phyloP scores from a whole-genome alignment of 2,797 vertebrate genomes.

The Leptodactylus fallax region DNA sequence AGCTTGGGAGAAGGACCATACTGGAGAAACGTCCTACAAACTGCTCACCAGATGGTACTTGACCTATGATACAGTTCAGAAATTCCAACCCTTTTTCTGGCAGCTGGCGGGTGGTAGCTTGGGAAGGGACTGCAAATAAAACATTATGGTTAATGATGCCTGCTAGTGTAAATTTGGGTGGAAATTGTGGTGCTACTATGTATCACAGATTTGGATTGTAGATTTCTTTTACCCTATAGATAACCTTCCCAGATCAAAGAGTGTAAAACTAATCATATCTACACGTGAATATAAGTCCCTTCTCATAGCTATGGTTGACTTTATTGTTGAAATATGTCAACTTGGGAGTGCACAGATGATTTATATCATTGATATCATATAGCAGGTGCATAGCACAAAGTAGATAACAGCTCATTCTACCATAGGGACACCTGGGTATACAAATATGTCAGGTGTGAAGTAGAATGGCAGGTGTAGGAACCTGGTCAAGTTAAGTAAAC shows the following conservation, averaged over 20 bases:
- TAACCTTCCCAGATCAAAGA: neutral
- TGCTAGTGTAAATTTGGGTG: neutral
- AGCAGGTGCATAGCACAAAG: slow-evolving; percentile 15
- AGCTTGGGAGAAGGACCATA: neutral
- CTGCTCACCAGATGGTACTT: slow-evolving; percentile 15
- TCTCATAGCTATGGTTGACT: neutral
- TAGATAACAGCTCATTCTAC: neutral
- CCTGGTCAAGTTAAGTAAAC: neutral
- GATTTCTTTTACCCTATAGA: neutral
- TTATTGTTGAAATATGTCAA: neutral
- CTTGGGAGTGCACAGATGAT: slow-evolving; percentile 6
- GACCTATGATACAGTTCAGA: neutral
- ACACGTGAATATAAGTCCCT: neutral
- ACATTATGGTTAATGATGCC: neutral
- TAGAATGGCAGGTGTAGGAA: neutral
- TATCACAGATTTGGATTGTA: neutral
- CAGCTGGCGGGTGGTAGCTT: slow-evolving; percentile 3
- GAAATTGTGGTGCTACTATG: neutral
- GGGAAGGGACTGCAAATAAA: neutral
- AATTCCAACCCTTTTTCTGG: neutral
- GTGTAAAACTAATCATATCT: neutral
- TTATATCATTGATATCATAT: neutral
- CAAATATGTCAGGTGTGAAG: neutral
- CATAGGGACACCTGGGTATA: neutral
- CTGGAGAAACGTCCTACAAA: neutral